These are phyloP conservation scores for Pogonomyrmex barbatus DNA, from an alignment of 1,140 invertebrate species.

Conservation along the genomic window DNA sequence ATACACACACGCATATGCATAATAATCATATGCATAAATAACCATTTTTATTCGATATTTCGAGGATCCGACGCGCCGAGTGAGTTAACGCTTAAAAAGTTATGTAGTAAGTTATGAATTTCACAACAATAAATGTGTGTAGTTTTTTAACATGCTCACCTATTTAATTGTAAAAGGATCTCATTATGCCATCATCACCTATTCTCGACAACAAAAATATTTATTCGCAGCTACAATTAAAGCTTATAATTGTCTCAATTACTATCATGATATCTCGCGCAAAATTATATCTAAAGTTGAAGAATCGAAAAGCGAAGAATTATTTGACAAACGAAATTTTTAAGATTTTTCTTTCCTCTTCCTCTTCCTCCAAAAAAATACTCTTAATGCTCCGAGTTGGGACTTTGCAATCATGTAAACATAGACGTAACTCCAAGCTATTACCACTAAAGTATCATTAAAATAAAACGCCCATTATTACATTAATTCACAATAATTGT, in stretches of 20 bases:
- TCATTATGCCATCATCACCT: neutral
- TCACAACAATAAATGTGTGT: neutral
- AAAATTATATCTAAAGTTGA: neutral
- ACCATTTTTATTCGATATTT: neutral
- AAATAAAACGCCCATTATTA: conserved; percentile 31
- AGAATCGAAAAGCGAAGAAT: neutral
- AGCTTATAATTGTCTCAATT: neutral
- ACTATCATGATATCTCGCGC: neutral
- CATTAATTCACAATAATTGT: conserved; percentile 59
- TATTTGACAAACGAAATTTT: neutral
- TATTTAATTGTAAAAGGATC: neutral
- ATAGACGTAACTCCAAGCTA: neutral
- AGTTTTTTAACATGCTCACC: neutral
- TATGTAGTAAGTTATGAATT: neutral
- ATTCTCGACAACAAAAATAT: neutral
- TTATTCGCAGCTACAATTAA: neutral
- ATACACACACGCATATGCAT: neutral
- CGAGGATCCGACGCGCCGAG: conserved; percentile 10
- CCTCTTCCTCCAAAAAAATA: neutral
- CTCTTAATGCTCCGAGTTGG: neutral
- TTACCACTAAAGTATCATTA: conserved; percentile 21
- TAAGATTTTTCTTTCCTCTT: neutral
- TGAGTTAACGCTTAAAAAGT: conserved; percentile 39
- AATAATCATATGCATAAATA: conserved; percentile 44
- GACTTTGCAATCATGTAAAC: neutral